Evolutionary conservation across 2,113 vertebrate species (phyloP).

Genomic region (Mirza zaza): DNA sequence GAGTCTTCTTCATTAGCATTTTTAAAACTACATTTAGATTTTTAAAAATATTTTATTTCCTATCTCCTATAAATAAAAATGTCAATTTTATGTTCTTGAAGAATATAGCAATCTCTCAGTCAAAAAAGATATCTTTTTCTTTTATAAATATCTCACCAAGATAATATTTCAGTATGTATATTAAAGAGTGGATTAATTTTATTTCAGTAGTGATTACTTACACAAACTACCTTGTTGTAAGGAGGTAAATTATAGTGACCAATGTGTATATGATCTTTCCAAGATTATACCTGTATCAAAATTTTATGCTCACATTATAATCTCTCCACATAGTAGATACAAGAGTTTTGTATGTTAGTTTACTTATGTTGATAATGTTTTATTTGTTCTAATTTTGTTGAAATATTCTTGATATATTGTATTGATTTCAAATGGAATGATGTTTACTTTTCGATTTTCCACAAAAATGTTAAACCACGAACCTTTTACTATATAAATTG

Average conservation of each 20-base stretch:
- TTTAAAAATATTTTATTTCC: conserved; percentile 37
- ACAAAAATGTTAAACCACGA: conserved; percentile 70
- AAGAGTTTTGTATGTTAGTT: background rate
- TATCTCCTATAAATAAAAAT: conserved; percentile 40
- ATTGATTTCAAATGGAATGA: conserved; percentile 25
- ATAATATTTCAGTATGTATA: conserved; percentile 21
- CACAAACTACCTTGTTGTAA: conserved; percentile 33
- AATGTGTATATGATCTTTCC: background rate
- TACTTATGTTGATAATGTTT: conserved; percentile 21
- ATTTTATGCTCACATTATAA: conserved; percentile 30
- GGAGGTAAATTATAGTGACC: conserved; percentile 7
- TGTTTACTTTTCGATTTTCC: conserved; percentile 53
- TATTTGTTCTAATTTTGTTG: conserved; percentile 37
- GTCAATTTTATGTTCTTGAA: conserved; percentile 47
- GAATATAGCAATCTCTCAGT: background rate
- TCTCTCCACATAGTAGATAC: conserved; percentile 28
- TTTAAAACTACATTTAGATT: background rate
- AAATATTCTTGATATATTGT: conserved; percentile 9
- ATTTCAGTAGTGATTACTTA: conserved; percentile 30
- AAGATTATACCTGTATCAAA: conserved; percentile 45
- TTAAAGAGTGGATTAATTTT: conserved; percentile 56
- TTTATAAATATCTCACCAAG: conserved; percentile 21
- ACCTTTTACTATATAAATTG: conserved; percentile 59
- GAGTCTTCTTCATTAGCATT: background rate
- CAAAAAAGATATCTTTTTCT: conserved; percentile 2